Evolutionary conservation across 2,888 invertebrate genomes (phyloP).

Genomic region (Caenorhabditis japonica): DNA sequence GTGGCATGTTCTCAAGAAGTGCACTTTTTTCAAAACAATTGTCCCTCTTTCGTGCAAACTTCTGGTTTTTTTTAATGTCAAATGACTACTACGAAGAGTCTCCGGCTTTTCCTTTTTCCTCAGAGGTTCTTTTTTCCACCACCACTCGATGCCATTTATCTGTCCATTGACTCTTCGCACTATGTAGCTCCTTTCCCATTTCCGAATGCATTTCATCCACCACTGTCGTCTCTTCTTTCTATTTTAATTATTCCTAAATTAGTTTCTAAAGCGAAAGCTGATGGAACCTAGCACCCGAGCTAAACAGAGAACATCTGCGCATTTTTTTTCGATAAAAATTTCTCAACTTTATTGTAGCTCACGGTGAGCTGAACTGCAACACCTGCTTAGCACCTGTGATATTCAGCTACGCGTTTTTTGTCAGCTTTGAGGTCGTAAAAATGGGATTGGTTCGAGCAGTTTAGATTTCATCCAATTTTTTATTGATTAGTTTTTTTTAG

Average conservation of each 20-base stretch:
- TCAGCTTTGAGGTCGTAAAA: no score
- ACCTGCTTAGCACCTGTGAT: no score
- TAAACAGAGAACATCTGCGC: constrained; percentile 32
- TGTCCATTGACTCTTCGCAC: constrained; percentile 26
- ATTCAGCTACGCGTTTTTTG: no score
- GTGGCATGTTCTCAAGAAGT: constrained; percentile 20
- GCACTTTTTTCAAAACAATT: constrained; percentile 38
- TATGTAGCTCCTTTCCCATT: constrained; percentile 32
- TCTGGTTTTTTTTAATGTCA: constrained; percentile 22
- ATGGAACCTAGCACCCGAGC: constrained; percentile 1
- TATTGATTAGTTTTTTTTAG: no score
- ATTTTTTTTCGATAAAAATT: constrained; percentile 4
- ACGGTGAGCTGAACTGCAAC: no score
- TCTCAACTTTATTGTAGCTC: no score
- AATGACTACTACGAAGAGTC: constrained; percentile 16
- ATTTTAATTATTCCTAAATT: constrained; percentile 37
- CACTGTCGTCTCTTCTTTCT: no score
- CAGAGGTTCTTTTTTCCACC: constrained; percentile 26
- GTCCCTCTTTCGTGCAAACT: no score
- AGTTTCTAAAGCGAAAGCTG: constrained; percentile 28
- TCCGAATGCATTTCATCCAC: constrained; percentile 25
- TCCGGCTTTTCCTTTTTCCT: constrained; percentile 19
- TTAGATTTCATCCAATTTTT: no score
- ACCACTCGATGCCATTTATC: constrained; percentile 32
- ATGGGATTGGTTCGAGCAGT: no score